Conservation (phyloP, 2,113 vertebrate species). For the Naja naja region DNA sequence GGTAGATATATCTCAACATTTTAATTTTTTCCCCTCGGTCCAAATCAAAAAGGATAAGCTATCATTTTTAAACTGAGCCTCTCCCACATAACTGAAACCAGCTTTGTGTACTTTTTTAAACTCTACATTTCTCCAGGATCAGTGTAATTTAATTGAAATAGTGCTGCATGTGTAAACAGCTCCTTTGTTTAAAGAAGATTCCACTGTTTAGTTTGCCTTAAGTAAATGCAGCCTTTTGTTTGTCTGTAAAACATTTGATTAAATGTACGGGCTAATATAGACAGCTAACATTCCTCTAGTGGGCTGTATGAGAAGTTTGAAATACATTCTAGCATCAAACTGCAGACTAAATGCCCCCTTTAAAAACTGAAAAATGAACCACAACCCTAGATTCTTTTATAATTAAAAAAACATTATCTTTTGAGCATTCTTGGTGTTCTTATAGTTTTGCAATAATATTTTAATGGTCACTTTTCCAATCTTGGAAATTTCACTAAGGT, state of each 20-base stretch:
- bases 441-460: neutral
- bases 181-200: slow-evolving; percentile 84
- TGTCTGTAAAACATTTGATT: slow-evolving; percentile 80
- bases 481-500: neutral
- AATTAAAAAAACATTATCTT: neutral
- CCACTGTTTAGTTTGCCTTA: slow-evolving; percentile 82
- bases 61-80: slow-evolving; percentile 57
- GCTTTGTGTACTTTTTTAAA: slow-evolving; percentile 66
- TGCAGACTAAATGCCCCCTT: neutral
- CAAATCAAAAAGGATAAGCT: slow-evolving; percentile 52
- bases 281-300: slow-evolving; percentile 57
- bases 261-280: slow-evolving; percentile 72
- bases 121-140: slow-evolving; percentile 72
- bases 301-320: slow-evolving; percentile 51
- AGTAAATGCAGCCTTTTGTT: slow-evolving; percentile 80
- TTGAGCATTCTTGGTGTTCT: neutral
- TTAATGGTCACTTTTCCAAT: neutral
- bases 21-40: neutral
- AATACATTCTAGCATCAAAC: slow-evolving; percentile 27
- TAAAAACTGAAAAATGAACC: neutral
- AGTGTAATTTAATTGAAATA: slow-evolving; percentile 80
- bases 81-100: slow-evolving; percentile 55
- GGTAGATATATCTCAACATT: slow-evolving; percentile 26
- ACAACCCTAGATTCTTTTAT: neutral
- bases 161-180: slow-evolving; percentile 76